phyloP scores from a whole-genome alignment of 2,797 vertebrate species.

The Phyllotis vaccarum region DNA sequence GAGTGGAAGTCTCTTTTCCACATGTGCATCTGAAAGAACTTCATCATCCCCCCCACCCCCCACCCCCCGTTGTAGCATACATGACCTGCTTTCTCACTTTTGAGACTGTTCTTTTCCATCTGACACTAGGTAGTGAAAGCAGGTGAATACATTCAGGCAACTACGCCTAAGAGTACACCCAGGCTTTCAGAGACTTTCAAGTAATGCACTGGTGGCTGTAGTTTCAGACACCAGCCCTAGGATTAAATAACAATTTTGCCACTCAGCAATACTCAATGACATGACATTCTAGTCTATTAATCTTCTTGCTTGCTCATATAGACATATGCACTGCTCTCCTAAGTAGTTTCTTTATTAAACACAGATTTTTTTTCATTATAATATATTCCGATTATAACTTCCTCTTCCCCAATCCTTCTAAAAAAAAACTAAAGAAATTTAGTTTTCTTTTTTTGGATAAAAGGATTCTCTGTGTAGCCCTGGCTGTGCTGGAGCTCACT shows the following conservation, averaged over 20 bases:
- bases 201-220: neutral
- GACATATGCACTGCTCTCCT: neutral
- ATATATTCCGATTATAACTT: neutral
- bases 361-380: neutral
- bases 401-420: too few species aligned
- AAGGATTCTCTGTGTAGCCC: neutral
- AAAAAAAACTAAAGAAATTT: too few species aligned
- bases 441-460: neutral
- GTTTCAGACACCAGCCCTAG: neutral
- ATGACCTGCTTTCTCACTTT: neutral
- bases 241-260: neutral
- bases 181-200: neutral
- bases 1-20: rapidly evolving
- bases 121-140: neutral
- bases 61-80: neutral
- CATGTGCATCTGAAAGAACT: rapidly evolving
- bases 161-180: neutral
- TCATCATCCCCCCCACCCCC: neutral
- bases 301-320: neutral
- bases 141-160: neutral
- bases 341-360: neutral
- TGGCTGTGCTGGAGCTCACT: neutral
- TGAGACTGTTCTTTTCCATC: neutral
- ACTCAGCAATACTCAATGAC: neutral
- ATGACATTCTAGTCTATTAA: neutral